These are phyloP conservation scores for Turdus rufiventris DNA, from an alignment of 2,113 vertebrate genomes.

Conservation along the genomic window DNA sequence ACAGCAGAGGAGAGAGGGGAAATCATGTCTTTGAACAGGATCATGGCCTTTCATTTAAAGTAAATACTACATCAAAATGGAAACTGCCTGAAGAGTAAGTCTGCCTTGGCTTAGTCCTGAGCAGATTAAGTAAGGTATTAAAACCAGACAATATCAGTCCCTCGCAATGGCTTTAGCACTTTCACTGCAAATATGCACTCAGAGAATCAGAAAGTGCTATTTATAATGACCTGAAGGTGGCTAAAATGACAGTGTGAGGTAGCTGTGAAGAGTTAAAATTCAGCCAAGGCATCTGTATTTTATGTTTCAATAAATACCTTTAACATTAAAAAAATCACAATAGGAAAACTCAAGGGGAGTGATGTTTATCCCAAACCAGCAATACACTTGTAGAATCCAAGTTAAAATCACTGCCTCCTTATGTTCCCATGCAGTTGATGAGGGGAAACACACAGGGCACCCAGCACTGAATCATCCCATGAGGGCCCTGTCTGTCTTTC, in stretches of 20 bases:
- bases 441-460: not conserved
- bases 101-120: not conserved
- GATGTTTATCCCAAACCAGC: not conserved
- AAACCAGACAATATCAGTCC: not conserved
- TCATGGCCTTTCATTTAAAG: slow-evolving; percentile 22
- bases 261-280: slow-evolving; percentile 2
- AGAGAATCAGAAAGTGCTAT: not conserved
- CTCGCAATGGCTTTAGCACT: not conserved
- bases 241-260: not conserved
- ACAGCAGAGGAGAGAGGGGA: slow-evolving; percentile 30
- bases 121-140: slow-evolving; percentile 31
- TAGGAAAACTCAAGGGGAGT: not conserved
- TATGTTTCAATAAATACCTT: not conserved
- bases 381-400: not conserved
- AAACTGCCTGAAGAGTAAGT: slow-evolving; percentile 14
- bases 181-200: not conserved
- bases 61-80: slow-evolving; percentile 37
- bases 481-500: not conserved
- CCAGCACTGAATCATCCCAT: not conserved
- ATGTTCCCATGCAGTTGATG: not conserved
- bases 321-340: not conserved
- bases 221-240: not conserved
- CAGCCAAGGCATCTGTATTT: slow-evolving; percentile 24
- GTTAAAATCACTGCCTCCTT: not conserved
- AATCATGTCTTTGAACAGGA: slow-evolving; percentile 53